Evolutionary conservation across 2,113 vertebrate species (phyloP).

Genomic region (Toxotes jaculatrix): DNA sequence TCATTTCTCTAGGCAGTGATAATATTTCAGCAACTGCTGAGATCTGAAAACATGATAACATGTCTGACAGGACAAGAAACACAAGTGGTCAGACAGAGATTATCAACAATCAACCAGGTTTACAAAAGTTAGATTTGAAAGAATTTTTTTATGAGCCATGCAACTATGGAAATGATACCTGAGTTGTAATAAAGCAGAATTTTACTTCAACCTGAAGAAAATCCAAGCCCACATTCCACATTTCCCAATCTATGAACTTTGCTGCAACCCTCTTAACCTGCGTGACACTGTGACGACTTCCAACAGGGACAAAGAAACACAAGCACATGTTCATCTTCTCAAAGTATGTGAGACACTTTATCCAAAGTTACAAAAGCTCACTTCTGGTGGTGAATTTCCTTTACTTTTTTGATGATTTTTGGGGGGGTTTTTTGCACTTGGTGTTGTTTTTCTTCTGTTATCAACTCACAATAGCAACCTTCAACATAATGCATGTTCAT

Average conservation of each 20-base stretch:
- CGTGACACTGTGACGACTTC: constrained; percentile 29
- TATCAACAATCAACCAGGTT: not conserved
- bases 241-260: constrained; percentile 18
- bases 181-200: not conserved
- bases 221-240: constrained; percentile 29
- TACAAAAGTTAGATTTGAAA: not conserved
- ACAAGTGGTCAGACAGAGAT: not conserved
- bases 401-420: not conserved
- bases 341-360: constrained; percentile 11
- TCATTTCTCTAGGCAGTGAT: constrained; percentile 8
- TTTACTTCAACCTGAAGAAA: not conserved
- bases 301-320: constrained; percentile 36
- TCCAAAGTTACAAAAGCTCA: not conserved
- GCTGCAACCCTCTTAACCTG: constrained; percentile 37
- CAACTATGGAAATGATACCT: not conserved
- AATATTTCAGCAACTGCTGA: constrained; percentile 3
- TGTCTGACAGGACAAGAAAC: not conserved
- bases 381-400: not conserved
- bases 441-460: not conserved
- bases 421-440: not conserved
- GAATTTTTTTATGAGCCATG: too few species aligned
- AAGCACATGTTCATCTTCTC: constrained; percentile 45
- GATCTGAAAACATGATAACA: not conserved
- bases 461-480: not conserved
- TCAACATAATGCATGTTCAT: not conserved